Base-by-base conservation (phyloP, 2,113 vertebrate species). In the Sinocyclocheilus anshuiensis region DNA sequence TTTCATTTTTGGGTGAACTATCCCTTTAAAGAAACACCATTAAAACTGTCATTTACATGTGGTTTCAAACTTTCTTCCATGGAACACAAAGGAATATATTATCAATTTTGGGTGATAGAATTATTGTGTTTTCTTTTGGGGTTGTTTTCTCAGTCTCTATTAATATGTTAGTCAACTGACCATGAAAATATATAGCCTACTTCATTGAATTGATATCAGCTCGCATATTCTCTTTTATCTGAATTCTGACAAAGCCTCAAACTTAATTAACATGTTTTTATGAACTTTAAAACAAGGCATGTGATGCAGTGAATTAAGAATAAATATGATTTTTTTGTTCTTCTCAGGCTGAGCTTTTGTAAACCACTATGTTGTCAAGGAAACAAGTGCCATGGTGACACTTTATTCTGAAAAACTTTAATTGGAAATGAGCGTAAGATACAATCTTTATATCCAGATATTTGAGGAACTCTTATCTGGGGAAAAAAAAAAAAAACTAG, bases 361-460 rank as follows among this genome's bases (percentile, higher is more conserved):
- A 89, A 93, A 93, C 82, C 85, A 88, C 69, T 75, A 88, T 88
- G 94, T 94, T 94, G 94, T 93, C 94, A 94, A 93, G 94, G 94
- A 92, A 94, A 94, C 93, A 90, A 93, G 92, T 90, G 88, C 91
- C 91, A 92, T 87, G 33, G 88, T 87, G 82, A 93, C 91, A 92
- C 91, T 90, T 94, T 94, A 93, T 93, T 92, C 94, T 93, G 91
- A 89, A 89, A 84, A 88, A 94, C 91, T 90, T 92, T 92, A 93
- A 94, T 93, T 94, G 92, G 92, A 94, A 93, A 92, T 93, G 65
- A 24, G 24, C 86, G 85, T 88, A 88, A 72, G 91, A 93, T 92
- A 93, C 91, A 86, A 94, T 94, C 92, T 93, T 89, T 61, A 86
- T 90, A 90, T 94, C 88, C 77, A 90, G 90, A 90, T 83, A 89